A percentile compares a stretch with the other conserved stretches of the same genome.
Evolutionary conservation across 2,113 vertebrate species (phyloP).

Genomic region (Megaptera novaeangliae): DNA sequence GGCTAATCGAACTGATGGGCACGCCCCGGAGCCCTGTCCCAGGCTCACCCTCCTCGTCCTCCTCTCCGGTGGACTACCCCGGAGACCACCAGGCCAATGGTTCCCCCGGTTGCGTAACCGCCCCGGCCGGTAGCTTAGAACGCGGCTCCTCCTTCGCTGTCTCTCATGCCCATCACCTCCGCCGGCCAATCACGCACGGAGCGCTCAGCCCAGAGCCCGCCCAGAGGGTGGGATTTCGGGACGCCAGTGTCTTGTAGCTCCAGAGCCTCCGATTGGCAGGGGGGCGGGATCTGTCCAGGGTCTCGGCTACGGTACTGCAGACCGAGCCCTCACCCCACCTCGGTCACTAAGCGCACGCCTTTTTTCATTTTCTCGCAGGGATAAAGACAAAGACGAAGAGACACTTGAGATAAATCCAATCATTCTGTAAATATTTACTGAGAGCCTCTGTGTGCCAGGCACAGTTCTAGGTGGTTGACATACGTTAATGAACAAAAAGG

Average conservation of each 20-base stretch:
- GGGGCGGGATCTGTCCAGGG: not conserved
- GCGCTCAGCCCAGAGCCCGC: not conserved
- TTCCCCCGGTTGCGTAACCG: not conserved
- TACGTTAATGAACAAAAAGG: not conserved
- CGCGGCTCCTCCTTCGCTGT: not conserved
- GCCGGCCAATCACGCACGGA: not conserved
- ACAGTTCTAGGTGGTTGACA: not conserved
- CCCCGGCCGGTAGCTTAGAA: slow-evolving; percentile 28
- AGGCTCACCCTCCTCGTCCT: not conserved
- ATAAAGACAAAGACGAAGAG: not conserved
- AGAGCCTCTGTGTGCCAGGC: not conserved
- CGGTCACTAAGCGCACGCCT: not conserved
- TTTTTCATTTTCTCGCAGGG: not conserved
- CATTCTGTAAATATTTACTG: not conserved
- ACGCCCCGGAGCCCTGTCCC: not conserved
- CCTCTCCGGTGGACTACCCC: rapidly evolving
- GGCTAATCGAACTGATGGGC: not conserved
- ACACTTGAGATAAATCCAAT: not conserved
- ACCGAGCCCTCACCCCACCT: too few species aligned
- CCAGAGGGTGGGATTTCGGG: not conserved
- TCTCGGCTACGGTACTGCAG: rapidly evolving
- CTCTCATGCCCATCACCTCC: not conserved
- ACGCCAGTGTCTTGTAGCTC: rapidly evolving
- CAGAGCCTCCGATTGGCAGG: rapidly evolving
- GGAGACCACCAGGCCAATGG: not conserved